Base-by-base conservation (phyloP, 2,797 vertebrate genomes). In the Characodon lateralis region DNA sequence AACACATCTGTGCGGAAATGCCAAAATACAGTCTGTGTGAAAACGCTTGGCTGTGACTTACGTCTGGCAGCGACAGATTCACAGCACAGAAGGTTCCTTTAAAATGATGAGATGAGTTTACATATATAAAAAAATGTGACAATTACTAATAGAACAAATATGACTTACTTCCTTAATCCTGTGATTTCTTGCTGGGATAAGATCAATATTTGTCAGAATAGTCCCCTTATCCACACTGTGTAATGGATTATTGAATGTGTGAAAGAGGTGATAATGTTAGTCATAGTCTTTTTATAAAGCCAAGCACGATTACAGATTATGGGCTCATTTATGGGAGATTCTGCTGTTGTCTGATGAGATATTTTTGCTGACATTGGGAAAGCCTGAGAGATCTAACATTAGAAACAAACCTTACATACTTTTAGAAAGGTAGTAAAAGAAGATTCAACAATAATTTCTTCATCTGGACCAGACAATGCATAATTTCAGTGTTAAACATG, bases 161-260 rank as follows among this genome's bases (percentile, higher is more conserved):
- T 73, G 73, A 85, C 76, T 81, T 79, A 86, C 72, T 82, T 88
- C 73, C 81, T 76, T 92, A 91, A 93, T 93, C 88, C 88, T 76
- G 75, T 77, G 88, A 87, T 89, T 79, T 89, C 89, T 87, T 53
- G 72, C 75, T 76, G 75, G 85, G 89, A 92, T 89, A 89, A 81
- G 84, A 92, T 91, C 90, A 87, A 89, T 93, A 90, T 92, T 93
- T 93, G 85, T 89, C 87, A 89, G 88, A 85, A 79, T 75, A 71
- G 75, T 82, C 79, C 66, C 79, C 85, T 88, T 91, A 91, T 92
- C 87, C 78, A 70, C 72, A 78, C 82, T 48, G 61, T 65, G n/a
- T 87, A 81, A 92, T 88, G 83, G 87, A 85, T 89, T 88, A 89
- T 85, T 86, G 78, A 87, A 88, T 73, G 81, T 87, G 80, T 82